phyloP scores from a whole-genome alignment of 2,888 invertebrate species.

The Odontothrips loti region DNA sequence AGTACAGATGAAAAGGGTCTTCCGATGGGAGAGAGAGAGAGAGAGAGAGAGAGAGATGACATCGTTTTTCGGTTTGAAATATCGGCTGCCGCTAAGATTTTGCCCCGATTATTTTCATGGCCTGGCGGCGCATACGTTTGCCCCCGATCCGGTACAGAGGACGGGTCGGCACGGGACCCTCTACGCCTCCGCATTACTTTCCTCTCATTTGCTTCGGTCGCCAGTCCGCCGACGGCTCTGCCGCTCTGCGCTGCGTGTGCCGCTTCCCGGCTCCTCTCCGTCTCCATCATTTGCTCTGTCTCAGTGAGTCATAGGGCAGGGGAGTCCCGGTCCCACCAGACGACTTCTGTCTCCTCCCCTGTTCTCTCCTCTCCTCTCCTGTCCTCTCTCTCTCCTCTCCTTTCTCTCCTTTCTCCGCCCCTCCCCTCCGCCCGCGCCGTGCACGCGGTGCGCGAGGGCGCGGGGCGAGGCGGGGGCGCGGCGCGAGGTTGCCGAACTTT shows the following conservation, averaged over 20 bases:
- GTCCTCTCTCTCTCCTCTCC: not conserved
- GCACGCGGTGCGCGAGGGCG: not conserved
- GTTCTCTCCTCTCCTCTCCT: not conserved
- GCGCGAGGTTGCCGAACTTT: constrained; percentile 23
- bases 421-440: not conserved
- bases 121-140: not conserved
- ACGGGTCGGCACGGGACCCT: not conserved
- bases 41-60: no score
- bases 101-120: not conserved
- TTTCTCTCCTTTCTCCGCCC: not conserved
- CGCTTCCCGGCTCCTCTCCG: not conserved
- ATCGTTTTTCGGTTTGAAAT: constrained; percentile 17
- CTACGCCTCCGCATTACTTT: not conserved
- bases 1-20: no score
- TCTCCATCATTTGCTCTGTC: not conserved
- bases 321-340: constrained; percentile 15
- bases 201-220: not conserved
- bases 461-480: not conserved
- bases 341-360: not conserved
- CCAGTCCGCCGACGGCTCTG: not conserved
- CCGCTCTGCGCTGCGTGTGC: not conserved
- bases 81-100: constrained; percentile 20
- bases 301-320: constrained; percentile 13
- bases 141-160: not conserved
- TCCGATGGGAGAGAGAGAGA: no score